Evolutionary conservation across 2,797 vertebrate genomes (phyloP), one percentile per base, ranked within the genome.

Genomic region (Acrocephalus scirpaceus): DNA sequence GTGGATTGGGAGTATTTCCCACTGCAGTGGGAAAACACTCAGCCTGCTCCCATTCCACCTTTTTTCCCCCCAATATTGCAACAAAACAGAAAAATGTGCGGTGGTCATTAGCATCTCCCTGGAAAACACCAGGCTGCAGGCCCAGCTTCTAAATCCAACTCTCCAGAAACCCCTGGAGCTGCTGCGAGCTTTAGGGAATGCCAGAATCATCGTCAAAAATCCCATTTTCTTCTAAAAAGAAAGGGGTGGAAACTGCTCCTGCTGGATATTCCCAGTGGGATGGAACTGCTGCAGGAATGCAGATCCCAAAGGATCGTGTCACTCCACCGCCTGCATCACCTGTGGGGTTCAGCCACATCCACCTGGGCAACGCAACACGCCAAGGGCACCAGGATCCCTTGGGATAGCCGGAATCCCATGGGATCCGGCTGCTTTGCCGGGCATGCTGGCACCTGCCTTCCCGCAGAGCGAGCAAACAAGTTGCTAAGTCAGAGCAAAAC

Each of bases 401-500:
- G 7, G 60, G 69, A 65, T 1, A 5, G 30, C 75, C 1, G 0
- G 54, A 14, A 88, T 81, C 61, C 79, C 16, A 3, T 3, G 38
- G 75, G 86, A 80, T 66, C 9, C 2, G 4, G 72, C 29, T 14
- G 51, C 40, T 60, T 3, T 13, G 66, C 61, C 9, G 5, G 88
- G 88, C 88, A 67, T 67, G 88, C 81, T 16, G 23, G 47, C 74
- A 90, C 88, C 88, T 90, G 88, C 67, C 61, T 48, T 73, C 88
- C 88, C 42, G 30, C 74, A 85, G 67, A 48, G 67, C 11, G 34
- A 73, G n/a, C 69, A 85, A 90, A 90, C 88, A 90, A 90, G 74
- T 38, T 66, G 88, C 88, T 54, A 85, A 85, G 81, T 98, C 97
- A 98, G 97, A 96, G 97, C 95, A 98, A 98, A 98, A 98, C 98